These are phyloP conservation scores for Rallus limicola DNA, from an alignment of 2,113 vertebrate species.

Conservation along the genomic window DNA sequence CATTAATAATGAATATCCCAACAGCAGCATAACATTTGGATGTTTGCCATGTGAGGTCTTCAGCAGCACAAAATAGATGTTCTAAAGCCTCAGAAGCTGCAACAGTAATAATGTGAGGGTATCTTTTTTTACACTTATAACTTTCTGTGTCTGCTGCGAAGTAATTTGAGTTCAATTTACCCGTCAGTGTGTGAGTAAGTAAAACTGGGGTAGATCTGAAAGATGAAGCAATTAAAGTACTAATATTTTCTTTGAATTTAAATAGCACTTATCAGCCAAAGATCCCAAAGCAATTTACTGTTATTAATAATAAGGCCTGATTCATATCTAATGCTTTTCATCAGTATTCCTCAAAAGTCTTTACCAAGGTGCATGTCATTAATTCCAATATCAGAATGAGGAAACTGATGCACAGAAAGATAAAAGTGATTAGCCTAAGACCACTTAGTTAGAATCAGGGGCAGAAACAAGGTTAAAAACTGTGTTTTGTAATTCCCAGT, in stretches of 20 bases:
- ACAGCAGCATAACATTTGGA: neutral
- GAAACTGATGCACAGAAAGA: conserved; percentile 18
- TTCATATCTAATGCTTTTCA: conserved; percentile 52
- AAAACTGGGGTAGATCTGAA: conserved; percentile 31
- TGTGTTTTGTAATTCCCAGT: neutral
- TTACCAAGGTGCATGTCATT: conserved; percentile 8
- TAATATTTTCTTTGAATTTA: conserved; percentile 67
- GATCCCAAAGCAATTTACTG: conserved; percentile 63
- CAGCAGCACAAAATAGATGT: neutral
- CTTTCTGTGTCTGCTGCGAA: neutral
- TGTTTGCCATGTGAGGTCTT: neutral
- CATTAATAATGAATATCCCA: neutral
- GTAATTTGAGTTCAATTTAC: conserved; percentile 10
- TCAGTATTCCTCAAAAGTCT: conserved; percentile 46
- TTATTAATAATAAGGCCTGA: conserved; percentile 56
- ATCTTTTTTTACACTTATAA: neutral
- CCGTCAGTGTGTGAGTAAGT: conserved; percentile 11
- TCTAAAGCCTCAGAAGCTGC: neutral
- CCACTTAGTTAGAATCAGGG: neutral
- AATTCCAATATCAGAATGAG: conserved; percentile 49
- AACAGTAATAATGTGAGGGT: neutral
- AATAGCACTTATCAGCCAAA: conserved; percentile 37
- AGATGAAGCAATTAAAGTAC: conserved; percentile 64
- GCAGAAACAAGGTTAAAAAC: conserved; percentile 14
- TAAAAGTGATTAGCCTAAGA: conserved; percentile 20